A percentile compares a stretch with the other conserved stretches of the same genome.
These are phyloP conservation scores for Scleropages formosus DNA, from an alignment of 2,797 vertebrate species.

Conservation along the genomic window DNA sequence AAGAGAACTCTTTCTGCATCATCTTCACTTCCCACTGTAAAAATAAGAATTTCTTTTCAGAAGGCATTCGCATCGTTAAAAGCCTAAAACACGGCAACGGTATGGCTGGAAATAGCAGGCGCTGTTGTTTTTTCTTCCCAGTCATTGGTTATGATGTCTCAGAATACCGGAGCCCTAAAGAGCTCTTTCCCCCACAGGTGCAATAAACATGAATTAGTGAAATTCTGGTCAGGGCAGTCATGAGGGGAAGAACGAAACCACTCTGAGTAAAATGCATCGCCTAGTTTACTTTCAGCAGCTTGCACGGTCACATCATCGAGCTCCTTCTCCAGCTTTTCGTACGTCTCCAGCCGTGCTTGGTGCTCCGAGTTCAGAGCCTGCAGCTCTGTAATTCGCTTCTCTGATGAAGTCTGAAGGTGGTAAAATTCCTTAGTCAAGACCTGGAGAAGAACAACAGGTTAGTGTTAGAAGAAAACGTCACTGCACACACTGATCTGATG, in stretches of 20 bases:
- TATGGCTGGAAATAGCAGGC: background rate
- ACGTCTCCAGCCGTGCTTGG: constrained; percentile 81
- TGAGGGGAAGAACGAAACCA: background rate
- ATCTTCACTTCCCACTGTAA: constrained; percentile 85
- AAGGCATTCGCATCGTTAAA: too few species aligned
- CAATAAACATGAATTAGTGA: too few species aligned
- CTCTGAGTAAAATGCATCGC: background rate
- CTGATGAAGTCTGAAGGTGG: constrained; percentile 85
- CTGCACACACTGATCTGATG: background rate
- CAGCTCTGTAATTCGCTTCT: constrained; percentile 83
- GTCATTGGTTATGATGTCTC: too few species aligned
- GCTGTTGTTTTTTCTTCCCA: too few species aligned
- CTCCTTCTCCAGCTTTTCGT: constrained; percentile 90
- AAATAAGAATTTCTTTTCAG: constrained; percentile 7
- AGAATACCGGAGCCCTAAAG: too few species aligned
- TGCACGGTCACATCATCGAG: constrained; percentile 95
- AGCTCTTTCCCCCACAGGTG: too few species aligned
- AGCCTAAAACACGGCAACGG: background rate
- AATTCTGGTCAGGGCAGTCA: too few species aligned
- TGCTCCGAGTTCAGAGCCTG: constrained; percentile 83
- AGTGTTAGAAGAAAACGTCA: background rate
- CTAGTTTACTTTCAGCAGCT: constrained; percentile 88
- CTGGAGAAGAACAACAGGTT: constrained; percentile 56
- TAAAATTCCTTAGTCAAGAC: constrained; percentile 97
- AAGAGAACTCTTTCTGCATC: constrained; percentile 95